These are phyloP conservation scores for Labroides dimidiatus DNA, from an alignment of 2,797 vertebrate genomes.

Conservation along the genomic window DNA sequence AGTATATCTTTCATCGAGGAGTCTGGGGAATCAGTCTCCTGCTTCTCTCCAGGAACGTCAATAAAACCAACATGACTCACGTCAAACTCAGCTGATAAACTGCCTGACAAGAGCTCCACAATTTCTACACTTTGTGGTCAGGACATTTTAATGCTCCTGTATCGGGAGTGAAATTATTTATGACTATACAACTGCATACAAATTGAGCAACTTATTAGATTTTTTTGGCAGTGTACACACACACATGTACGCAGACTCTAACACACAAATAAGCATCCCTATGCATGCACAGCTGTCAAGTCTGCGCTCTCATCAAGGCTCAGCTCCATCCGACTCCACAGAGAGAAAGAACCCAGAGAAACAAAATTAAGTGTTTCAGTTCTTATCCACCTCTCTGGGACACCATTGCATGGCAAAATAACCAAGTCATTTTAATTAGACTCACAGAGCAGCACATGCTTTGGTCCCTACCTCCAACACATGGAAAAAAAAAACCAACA, in stretches of 20 bases:
- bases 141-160: constrained; percentile 49
- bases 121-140: constrained; percentile 54
- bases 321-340: constrained; percentile 53
- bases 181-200: constrained; percentile 57
- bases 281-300: constrained; percentile 66
- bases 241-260: constrained; percentile 24
- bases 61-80: constrained; percentile 62
- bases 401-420: constrained; percentile 60
- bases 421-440: constrained; percentile 80
- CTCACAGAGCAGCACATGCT: constrained; percentile 66
- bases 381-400: constrained; percentile 67
- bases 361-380: constrained; percentile 73
- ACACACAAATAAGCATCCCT: constrained; percentile 23
- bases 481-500: constrained; percentile 66
- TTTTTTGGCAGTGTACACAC: constrained; percentile 26
- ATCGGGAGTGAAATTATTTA: constrained; percentile 58
- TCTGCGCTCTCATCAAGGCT: constrained; percentile 61
- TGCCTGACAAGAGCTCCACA: constrained; percentile 42
- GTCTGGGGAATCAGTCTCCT: constrained; percentile 45
- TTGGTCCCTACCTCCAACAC: constrained; percentile 65
- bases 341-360: constrained; percentile 63
- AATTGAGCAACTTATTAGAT: constrained; percentile 62
- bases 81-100: constrained; percentile 61
- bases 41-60: constrained; percentile 60
- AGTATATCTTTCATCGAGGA: constrained; percentile 53